Evolutionary conservation across 64 coral and sea anemone genomes (phyloP).

Genomic region (Stichodactyla helianthus): DNA sequence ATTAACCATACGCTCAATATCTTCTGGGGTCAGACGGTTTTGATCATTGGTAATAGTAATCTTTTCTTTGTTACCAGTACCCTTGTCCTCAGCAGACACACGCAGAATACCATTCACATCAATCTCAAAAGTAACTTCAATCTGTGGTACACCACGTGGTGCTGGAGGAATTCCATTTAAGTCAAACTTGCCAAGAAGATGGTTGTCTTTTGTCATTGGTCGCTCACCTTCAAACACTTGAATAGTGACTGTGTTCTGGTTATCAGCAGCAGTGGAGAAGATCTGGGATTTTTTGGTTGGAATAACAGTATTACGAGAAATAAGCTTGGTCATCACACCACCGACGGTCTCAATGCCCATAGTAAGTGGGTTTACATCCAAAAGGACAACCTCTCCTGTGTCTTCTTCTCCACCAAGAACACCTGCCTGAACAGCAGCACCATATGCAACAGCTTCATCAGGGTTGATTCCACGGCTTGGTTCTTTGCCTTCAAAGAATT

Average conservation of each 20-base stretch:
- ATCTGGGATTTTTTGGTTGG: conserved; percentile 97
- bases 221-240: conserved; percentile 97
- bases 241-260: conserved; percentile 99
- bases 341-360: conserved; percentile 98
- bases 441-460: conserved; percentile 98
- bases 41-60: conserved; percentile 99
- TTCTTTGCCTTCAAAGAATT: conserved; percentile 87
- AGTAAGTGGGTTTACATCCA: conserved; percentile 95
- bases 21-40: conserved; percentile 93
- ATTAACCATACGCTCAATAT: conserved; percentile 98
- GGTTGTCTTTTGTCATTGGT: conserved; percentile 99
- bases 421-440: conserved; percentile 97
- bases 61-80: conserved; percentile 98
- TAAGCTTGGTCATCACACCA: conserved; percentile 99
- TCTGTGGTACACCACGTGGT: conserved; percentile 94
- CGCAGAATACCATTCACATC: conserved; percentile 99
- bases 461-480: conserved; percentile 99
- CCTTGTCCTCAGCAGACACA: conserved; percentile 98
- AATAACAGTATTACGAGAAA: conserved; percentile 89
- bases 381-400: conserved; percentile 91
- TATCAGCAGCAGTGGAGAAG: conserved; percentile 99
- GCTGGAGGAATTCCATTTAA: conserved; percentile 95
- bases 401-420: conserved; percentile 97
- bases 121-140: conserved; percentile 99
- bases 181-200: conserved; percentile 96